Base-by-base conservation (phyloP, 2,113 vertebrate species). In the Paramisgurnus dabryanus region DNA sequence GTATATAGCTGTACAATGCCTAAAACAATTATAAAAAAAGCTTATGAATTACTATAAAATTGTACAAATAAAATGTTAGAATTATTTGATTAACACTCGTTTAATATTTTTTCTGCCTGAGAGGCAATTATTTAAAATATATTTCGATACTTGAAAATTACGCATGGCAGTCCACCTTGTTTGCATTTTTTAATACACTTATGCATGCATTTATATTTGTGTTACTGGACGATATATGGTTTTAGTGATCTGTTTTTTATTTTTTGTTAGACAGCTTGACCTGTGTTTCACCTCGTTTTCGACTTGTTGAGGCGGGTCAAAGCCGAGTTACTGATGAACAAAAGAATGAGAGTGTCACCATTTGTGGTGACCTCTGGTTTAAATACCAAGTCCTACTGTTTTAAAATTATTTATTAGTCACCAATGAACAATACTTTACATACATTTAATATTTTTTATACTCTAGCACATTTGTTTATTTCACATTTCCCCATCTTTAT, bases 301-400 rank as follows among this genome's bases (percentile, higher is more conserved):
- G 79, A 89, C 95, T 93, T 94, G 93, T 92, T 95, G 93, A 96
- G 95, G 96, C 96, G 95, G 98, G 96, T 99, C 98, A 98, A 99
- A 97, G 97, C 95, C 97, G 93, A 95, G 94, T 94, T 95, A 94
- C 95, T 95, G 93, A 94, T 93, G 94, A 94, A 98, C 96, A 96
- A 95, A 95, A 94, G 94, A 94, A 93, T 91, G 94, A 95, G 95
- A 95, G 95, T 95, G 95, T 96, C 95, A 96, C 94, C 95, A 93
- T 92, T 93, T 92, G 87, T 90, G 91, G 86, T 91, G 85, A 85
- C 43, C 83, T 78, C 83, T 74, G 39, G 27, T 40, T 86, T 80
- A 78, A 66, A 89, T 17, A 55, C 11, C 64, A 66, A 57, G 5
- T 61, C 40, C 4, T n/a, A 79, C 58, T 83, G 40, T 65, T 53